Base-by-base conservation (phyloP, 2,113 vertebrate species). In the Alexandromys fortis region DNA sequence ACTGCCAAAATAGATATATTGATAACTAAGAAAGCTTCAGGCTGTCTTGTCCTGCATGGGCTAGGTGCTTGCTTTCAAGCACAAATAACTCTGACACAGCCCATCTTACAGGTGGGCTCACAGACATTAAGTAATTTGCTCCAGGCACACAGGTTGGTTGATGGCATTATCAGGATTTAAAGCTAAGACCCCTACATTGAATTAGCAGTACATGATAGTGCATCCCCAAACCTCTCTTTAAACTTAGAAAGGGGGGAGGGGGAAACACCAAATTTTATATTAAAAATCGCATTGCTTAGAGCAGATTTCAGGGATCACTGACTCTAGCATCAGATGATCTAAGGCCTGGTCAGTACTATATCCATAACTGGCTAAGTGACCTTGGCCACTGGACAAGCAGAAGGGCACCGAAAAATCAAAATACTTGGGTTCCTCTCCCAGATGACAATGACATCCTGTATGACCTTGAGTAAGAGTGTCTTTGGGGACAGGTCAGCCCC, bases 391-490 rank as follows among this genome's bases (percentile, higher is more conserved):
- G 47, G 47, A 28, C n/a, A 75, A 16, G 65, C 86, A n/a, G 73
- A 90, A 88, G 30, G 55, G 22, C 49, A 33, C 21, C 16, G 10
- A 70, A 58, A 76, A 76, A 28, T 67, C 65, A 47, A n/a, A 79
- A 91, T 63, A 42, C 65, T 47, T 13, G 28, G 42, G 63, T 58
- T 91, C 42, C 52, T 87, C 58, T 63, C 21, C 33, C 81, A 35
- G 65, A 49, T 49, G 47, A 72, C 33, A 72, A 14, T 11, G 58
- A 83, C 91, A 58, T 85, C 86, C 67, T 63, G 21, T 7, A 58
- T 94, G 94, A 97, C 95, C 92, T 97, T 97, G 94, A 42, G 89
- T 67, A 42, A 83, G 28, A n/a, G 16, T 33, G 42, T 90, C 78
- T 87, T 38, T 7, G 17, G 42, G n/a, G 45, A 45, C 52, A 61